Evolutionary conservation across 1,140 invertebrate species (phyloP).

Genomic region (Polyergus mexicanus): DNA sequence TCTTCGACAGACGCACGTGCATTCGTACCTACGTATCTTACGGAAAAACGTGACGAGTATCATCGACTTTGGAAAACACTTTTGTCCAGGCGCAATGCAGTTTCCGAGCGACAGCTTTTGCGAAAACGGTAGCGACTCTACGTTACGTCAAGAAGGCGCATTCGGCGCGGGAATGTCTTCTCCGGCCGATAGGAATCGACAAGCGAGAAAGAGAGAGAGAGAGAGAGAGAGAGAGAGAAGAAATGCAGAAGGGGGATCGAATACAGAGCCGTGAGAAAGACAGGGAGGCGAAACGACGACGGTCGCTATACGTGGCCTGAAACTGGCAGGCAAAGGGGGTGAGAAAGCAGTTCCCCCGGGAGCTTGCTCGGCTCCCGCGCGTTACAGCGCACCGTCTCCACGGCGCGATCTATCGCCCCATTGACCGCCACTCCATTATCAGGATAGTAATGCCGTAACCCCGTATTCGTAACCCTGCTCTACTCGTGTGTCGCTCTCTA

Average conservation of each 20-base stretch:
- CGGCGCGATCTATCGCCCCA: slow-evolving; percentile 81
- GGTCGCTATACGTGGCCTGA: slow-evolving; percentile 59
- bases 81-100: slow-evolving; percentile 54
- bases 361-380: slow-evolving; percentile 73
- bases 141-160: slow-evolving; percentile 44
- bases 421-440: slow-evolving; percentile 84
- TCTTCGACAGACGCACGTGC: slow-evolving; percentile 24
- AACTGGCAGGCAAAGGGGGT: slow-evolving; percentile 69
- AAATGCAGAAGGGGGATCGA: slow-evolving; percentile 20
- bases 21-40: slow-evolving; percentile 40
- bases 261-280: slow-evolving; percentile 52
- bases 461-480: slow-evolving; percentile 71
- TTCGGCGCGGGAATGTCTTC: slow-evolving; percentile 54
- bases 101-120: slow-evolving; percentile 43
- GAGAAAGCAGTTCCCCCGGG: slow-evolving; percentile 66
- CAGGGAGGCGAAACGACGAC: slow-evolving; percentile 53
- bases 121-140: slow-evolving; percentile 41
- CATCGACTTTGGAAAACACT: slow-evolving; percentile 64
- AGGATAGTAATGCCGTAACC: slow-evolving; percentile 79
- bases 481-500: slow-evolving; percentile 57
- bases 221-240: slow-evolving; percentile 7
- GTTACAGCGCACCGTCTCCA: slow-evolving; percentile 72
- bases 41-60: slow-evolving; percentile 61
- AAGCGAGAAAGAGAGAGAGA: background rate
- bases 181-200: slow-evolving; percentile 67